Base-by-base conservation (phyloP, 2,113 vertebrate species). In the Sigmodon hispidus region DNA sequence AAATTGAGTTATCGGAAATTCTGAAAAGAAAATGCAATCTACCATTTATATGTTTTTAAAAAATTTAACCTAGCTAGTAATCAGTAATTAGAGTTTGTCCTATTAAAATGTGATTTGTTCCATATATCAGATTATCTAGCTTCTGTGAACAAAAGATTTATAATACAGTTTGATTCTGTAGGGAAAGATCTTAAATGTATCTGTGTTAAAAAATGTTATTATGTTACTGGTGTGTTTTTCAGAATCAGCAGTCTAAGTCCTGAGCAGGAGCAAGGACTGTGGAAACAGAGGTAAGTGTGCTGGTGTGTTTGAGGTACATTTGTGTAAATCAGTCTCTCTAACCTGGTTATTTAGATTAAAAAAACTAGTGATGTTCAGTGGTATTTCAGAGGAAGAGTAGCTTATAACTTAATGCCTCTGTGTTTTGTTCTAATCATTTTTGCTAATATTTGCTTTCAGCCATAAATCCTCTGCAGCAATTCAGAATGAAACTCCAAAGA, bases 401-500 rank as follows among this genome's bases (percentile, higher is more conserved):
- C 81, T 93, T 72, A 10, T 19, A 31, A 24, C 17, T 70, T 92
- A 52, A 6, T 94, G 24, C 19, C 10, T 90, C n/a, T 96, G 40
- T 4, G 87, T 95, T 94, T 92, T 84, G 67, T 70, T 83, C 90
- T 96, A 95, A 96, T 94, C 91, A 83, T 83, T 94, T 69, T 97
- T 97, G 83, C 94, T 93, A 91, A 94, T 97, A 94, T 98, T 97
- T 98, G 96, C 89, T 98, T 99, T 97, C 98, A 99, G 99, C 99
- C 99, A 99, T 99, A 99, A 99, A 99, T 99, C 99, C 95, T 99
- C 99, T 98, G 98, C 99, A 98, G 98, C 99, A 98, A 99, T 99
- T 98, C 99, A 99, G 98, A 99, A 99, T 98, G 99, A 99, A 99
- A 99, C 99, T 98, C 99, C 99, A 99, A 99, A 99, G 99, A 99